Evolutionary conservation across 2,113 vertebrate genomes (phyloP).

Genomic region (Meriones unguiculatus): DNA sequence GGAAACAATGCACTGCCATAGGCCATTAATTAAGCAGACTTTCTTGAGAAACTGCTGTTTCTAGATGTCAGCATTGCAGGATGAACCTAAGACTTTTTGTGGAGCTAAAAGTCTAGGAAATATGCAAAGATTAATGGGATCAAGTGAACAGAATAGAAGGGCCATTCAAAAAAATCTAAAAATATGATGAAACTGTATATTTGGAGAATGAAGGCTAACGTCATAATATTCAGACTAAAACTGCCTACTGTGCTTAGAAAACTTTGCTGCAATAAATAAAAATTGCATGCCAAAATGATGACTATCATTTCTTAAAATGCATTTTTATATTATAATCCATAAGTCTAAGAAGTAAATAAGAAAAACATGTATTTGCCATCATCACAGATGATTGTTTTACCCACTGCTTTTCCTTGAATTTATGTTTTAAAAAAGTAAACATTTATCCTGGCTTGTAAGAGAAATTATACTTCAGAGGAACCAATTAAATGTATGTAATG

Average conservation of each 20-base stretch:
- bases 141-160: not conserved
- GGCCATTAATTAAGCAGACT: not conserved
- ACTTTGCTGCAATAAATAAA: constrained; percentile 43
- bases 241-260: constrained; percentile 50
- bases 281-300: constrained; percentile 53
- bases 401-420: constrained; percentile 41
- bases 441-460: not conserved
- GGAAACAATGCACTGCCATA: constrained; percentile 8
- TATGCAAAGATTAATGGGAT: constrained; percentile 8
- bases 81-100: not conserved
- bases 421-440: constrained; percentile 30
- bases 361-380: constrained; percentile 32
- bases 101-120: constrained; percentile 12
- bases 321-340: constrained; percentile 55
- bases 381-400: not conserved
- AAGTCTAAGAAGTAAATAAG: constrained; percentile 36
- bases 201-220: constrained; percentile 59
- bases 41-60: constrained; percentile 17
- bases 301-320: constrained; percentile 31
- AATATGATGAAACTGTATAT: not conserved
- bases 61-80: constrained; percentile 1
- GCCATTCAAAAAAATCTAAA: constrained; percentile 2
- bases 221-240: constrained; percentile 51
- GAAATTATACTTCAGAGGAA: constrained; percentile 53
- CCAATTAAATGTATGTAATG: constrained; percentile 11